phyloP scores from a whole-genome alignment of 53 echinoderm and acorn worm species.

The Echinarachnius parma region DNA sequence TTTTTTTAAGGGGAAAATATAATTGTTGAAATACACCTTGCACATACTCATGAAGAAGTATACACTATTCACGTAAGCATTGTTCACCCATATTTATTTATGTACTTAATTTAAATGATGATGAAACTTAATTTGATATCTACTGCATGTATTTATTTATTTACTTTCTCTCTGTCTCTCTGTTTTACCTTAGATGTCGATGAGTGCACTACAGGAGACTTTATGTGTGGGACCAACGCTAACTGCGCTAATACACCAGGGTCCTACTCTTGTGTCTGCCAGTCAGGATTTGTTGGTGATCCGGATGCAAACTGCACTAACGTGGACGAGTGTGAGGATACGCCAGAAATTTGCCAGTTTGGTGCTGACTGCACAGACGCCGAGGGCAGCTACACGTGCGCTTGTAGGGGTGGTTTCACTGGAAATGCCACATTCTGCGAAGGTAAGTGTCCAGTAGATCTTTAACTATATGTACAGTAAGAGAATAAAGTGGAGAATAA shows the following conservation, averaged over 20 bases:
- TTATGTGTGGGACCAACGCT: background rate
- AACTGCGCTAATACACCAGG: background rate
- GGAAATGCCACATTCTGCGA: slow-evolving; percentile 3
- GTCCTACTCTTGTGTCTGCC: background rate
- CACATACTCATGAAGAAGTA: too few relatives aligned
- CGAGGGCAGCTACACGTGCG: background rate
- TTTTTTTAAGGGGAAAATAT: too few relatives aligned
- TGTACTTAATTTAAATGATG: too few relatives aligned
- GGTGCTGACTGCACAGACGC: background rate
- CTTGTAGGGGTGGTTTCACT: background rate
- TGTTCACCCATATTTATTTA: too few relatives aligned
- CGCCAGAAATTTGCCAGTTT: background rate
- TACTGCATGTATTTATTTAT: too few relatives aligned
- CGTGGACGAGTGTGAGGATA: slow-evolving; percentile 1
- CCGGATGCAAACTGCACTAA: background rate
- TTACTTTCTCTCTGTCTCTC: too few relatives aligned
- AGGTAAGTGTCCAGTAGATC: too few relatives aligned
- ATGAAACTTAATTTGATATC: too few relatives aligned
- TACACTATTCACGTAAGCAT: too few relatives aligned
- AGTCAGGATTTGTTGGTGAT: background rate
- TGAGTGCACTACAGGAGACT: background rate
- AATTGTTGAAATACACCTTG: too few relatives aligned
- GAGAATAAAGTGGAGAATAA: too few relatives aligned
- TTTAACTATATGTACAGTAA: too few relatives aligned
- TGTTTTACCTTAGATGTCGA: background rate